phyloP scores from a whole-genome alignment of 1,140 invertebrate species.

The Stegodyphus mimosarum region DNA sequence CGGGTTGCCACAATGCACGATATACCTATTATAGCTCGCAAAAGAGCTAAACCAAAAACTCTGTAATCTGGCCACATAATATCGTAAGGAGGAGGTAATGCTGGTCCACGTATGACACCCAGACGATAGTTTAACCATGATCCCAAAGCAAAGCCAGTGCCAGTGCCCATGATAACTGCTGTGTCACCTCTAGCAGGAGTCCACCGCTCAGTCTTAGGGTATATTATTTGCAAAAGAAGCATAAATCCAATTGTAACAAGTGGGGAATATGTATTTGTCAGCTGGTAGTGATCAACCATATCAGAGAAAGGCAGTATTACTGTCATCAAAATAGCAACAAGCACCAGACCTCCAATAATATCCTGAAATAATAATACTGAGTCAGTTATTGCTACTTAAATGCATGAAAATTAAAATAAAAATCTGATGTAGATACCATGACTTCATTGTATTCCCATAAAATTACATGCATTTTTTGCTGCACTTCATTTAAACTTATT shows the following conservation, averaged over 20 bases:
- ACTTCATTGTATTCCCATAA: too few species aligned
- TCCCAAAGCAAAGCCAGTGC: conserved; percentile 82
- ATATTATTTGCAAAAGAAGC: conserved; percentile 77
- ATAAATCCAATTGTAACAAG: conserved; percentile 75
- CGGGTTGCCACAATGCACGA: conserved; percentile 77
- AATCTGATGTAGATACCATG: too few species aligned
- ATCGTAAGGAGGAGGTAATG: conserved; percentile 75
- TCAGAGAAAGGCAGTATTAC: conserved; percentile 81
- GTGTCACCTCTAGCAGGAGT: conserved; percentile 90
- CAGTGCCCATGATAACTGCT: conserved; percentile 83
- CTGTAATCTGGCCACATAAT: conserved; percentile 82
- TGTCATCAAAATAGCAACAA: conserved; percentile 77
- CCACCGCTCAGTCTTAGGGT: conserved; percentile 79
- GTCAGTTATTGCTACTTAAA: too few species aligned
- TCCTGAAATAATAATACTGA: conserved; percentile 72
- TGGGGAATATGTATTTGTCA: conserved; percentile 77
- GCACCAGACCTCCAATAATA: conserved; percentile 78
- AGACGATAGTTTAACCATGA: conserved; percentile 86
- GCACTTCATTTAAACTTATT: too few species aligned
- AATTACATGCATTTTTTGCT: too few species aligned
- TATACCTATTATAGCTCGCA: conserved; percentile 81
- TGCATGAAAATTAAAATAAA: too few species aligned
- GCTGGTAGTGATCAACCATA: conserved; percentile 77
- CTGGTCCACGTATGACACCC: conserved; percentile 74
- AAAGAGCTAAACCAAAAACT: conserved; percentile 75